Percentiles rank a stretch among this genome's conserved stretches.
Evolutionary conservation across 2,888 invertebrate genomes (phyloP).

Genomic region (Clivina fossor): DNA sequence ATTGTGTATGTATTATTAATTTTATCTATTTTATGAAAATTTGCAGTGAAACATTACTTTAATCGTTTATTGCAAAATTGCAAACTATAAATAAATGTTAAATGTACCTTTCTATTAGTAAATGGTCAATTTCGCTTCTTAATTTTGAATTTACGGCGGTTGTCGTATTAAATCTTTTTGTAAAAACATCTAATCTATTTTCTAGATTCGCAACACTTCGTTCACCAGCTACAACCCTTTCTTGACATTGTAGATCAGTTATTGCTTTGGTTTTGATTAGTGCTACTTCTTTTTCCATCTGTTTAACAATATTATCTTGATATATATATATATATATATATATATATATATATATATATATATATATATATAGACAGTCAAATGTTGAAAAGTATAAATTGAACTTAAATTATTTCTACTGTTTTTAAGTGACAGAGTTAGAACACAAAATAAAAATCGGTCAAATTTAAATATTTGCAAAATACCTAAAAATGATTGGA

Average conservation of each 20-base stretch:
- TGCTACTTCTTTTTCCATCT: slow-evolving; percentile 54
- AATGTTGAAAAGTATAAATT: background rate
- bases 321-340: too few relatives aligned
- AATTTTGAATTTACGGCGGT: slow-evolving; percentile 72
- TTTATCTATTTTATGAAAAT: too few relatives aligned
- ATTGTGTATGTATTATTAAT: too few relatives aligned
- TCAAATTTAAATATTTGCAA: too few relatives aligned
- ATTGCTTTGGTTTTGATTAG: slow-evolving; percentile 51
- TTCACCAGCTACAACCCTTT: slow-evolving; percentile 57
- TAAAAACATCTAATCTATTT: slow-evolving; percentile 74
- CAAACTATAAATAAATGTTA: too few relatives aligned
- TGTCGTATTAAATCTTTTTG: slow-evolving; percentile 74
- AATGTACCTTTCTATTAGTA: slow-evolving; percentile 78
- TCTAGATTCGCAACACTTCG: slow-evolving; percentile 65
- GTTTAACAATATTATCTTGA: too few relatives aligned
- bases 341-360: too few relatives aligned
- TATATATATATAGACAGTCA: background rate
- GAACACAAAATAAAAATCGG: too few relatives aligned
- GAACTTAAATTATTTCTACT: background rate
- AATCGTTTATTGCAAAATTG: too few relatives aligned
- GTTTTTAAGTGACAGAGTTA: too few relatives aligned
- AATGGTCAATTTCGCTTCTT: slow-evolving; percentile 77
- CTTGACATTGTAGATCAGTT: slow-evolving; percentile 55
- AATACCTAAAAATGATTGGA: too few relatives aligned
- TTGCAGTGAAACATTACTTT: too few relatives aligned